Conservation (phyloP, 35 echinoderm and acorn worm species). For the Ophiothrix spiculata region DNA sequence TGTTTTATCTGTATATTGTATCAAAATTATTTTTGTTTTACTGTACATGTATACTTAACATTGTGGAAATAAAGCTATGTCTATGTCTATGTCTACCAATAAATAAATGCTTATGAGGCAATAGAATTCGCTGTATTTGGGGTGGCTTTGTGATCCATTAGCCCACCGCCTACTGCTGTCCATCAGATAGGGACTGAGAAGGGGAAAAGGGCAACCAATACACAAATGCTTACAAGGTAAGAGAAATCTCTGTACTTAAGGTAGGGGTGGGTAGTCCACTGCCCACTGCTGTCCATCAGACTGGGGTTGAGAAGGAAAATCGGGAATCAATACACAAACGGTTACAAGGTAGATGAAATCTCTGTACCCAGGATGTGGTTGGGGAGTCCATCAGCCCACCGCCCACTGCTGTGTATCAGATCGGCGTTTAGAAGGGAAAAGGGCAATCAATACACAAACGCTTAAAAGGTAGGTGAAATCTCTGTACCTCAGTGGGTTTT, state of each 20-base stretch:
- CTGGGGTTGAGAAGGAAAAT: conserved; percentile 77
- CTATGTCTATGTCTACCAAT: neutral
- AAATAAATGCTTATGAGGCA: neutral
- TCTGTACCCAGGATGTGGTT: neutral
- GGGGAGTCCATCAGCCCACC: too few relatives aligned
- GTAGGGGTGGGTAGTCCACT: conserved; percentile 32
- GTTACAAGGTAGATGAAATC: conserved; percentile 46
- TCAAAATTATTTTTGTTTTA: too few relatives aligned
- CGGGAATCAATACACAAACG: conserved; percentile 65
- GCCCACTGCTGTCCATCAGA: conserved; percentile 43
- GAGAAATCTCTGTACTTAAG: conserved; percentile 39
- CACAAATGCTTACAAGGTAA: conserved; percentile 50
- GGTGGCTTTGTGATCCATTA: neutral
- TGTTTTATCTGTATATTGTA: too few relatives aligned
- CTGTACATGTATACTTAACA: too few relatives aligned
- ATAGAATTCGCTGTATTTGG: neutral
- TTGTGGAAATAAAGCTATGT: too few relatives aligned
- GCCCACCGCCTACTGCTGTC: too few relatives aligned
- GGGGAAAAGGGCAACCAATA: too few relatives aligned
- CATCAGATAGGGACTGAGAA: too few relatives aligned
- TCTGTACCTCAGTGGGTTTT: neutral
- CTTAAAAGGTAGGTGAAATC: neutral
- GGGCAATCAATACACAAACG: neutral
- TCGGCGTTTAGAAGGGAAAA: neutral
- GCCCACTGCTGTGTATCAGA: neutral